Conservation (phyloP, 2,888 invertebrate species). For the Encarsia formosa region DNA sequence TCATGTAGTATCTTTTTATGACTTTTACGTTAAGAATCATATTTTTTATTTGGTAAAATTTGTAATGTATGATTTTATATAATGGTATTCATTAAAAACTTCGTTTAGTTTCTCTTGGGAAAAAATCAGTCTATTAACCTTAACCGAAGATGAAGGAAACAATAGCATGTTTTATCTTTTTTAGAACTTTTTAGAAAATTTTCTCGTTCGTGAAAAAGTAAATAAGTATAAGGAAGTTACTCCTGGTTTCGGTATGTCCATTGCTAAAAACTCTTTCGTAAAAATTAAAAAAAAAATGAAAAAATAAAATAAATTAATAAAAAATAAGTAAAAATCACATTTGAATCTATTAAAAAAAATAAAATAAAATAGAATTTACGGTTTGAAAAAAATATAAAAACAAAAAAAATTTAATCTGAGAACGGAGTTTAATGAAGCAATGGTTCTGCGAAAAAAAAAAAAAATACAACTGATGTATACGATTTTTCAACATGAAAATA, state of each 20-base stretch:
- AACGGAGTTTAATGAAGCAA: slow-evolving; percentile 42
- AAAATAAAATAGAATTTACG: slow-evolving; percentile 26
- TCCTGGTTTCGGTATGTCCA: slow-evolving; percentile 28
- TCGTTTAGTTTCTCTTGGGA: no score
- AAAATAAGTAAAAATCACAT: slow-evolving; percentile 20
- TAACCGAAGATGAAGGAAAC: no score
- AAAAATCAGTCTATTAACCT: no score
- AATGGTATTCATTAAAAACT: no score
- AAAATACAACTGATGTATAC: slow-evolving; percentile 54
- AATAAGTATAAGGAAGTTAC: slow-evolving; percentile 15
- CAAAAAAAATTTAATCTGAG: slow-evolving; percentile 26
- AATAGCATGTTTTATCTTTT: no score
- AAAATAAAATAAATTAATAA: slow-evolving; percentile 25
- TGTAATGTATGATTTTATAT: no score
- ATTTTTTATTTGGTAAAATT: no score
- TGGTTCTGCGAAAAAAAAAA: slow-evolving; percentile 52
- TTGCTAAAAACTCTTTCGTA: slow-evolving; percentile 19
- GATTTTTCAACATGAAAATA: slow-evolving; percentile 54
- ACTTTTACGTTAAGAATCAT: no score
- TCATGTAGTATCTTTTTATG: no score
- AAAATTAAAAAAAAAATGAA: slow-evolving; percentile 24
- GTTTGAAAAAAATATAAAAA: slow-evolving; percentile 25
- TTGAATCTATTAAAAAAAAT: slow-evolving; percentile 20
- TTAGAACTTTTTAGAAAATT: slow-evolving; percentile 27
- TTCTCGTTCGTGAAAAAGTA: slow-evolving; percentile 22